These are phyloP conservation scores for Recurvirostra avosetta DNA, from an alignment of 2,113 vertebrate species.

Conservation along the genomic window DNA sequence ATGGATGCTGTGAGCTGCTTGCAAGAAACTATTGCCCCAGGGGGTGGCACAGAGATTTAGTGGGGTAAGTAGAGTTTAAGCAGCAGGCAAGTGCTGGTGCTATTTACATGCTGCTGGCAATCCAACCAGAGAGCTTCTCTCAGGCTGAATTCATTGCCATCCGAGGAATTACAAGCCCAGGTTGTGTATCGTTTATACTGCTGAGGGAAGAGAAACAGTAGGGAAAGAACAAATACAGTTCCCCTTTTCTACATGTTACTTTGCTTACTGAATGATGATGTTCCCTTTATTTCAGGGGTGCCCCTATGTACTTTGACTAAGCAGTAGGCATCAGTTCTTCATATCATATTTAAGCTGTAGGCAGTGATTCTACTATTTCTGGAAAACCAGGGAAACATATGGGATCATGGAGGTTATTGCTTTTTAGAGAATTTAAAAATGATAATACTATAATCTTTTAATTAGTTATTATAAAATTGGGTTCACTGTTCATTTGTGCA, in stretches of 20 bases:
- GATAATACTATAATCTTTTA: neutral
- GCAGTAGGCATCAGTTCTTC: neutral
- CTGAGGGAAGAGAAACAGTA: neutral
- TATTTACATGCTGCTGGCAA: neutral
- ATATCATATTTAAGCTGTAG: neutral
- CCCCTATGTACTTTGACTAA: neutral
- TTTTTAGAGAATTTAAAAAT: neutral
- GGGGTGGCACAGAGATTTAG: neutral
- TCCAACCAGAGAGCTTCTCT: neutral
- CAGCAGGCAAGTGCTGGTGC: neutral
- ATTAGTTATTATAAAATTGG: neutral
- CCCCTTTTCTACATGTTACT: neutral
- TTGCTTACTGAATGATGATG: neutral
- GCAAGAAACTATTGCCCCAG: neutral
- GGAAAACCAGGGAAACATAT: neutral
- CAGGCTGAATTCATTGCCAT: neutral
- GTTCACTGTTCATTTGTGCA: neutral
- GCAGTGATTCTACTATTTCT: neutral
- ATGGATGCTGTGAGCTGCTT: neutral
- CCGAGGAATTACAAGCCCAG: neutral
- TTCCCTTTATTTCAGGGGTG: neutral
- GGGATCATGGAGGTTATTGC: neutral
- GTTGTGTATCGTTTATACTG: neutral
- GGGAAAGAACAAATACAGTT: neutral
- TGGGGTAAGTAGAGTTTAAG: neutral